Conservation (phyloP, 2,888 invertebrate species). For the Pelosia muscerda region DNA sequence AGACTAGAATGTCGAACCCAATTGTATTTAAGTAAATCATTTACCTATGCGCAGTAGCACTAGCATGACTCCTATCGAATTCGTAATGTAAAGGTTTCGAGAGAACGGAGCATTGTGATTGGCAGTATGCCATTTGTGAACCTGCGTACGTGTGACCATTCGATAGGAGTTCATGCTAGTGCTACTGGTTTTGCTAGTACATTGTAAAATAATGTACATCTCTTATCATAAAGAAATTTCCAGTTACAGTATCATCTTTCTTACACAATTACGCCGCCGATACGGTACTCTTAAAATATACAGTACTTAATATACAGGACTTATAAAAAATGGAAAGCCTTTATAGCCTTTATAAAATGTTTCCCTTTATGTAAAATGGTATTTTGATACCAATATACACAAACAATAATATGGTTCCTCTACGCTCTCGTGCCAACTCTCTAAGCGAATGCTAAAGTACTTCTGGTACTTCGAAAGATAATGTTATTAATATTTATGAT, state of each 20-base stretch:
- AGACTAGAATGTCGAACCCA: no score
- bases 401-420: slow-evolving; percentile 47
- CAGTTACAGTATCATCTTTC: neutral
- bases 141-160: no score
- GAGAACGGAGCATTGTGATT: no score
- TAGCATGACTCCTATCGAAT: no score
- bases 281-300: slow-evolving; percentile 21
- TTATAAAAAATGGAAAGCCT: slow-evolving; percentile 22
- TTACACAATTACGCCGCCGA: slow-evolving; percentile 8
- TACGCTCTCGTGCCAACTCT: slow-evolving; percentile 21
- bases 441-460: neutral
- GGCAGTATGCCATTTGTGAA: no score
- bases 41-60: no score
- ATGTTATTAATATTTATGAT: neutral
- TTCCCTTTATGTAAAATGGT: slow-evolving; percentile 43
- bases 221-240: slow-evolving; percentile 8
- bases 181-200: no score
- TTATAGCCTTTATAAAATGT: slow-evolving; percentile 33
- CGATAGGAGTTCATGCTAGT: no score
- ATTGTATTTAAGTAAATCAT: no score
- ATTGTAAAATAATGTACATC: neutral
- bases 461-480: neutral
- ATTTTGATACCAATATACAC: slow-evolving; percentile 33
- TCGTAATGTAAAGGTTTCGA: no score
- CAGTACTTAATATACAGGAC: slow-evolving; percentile 6